Evolutionary conservation across 2,113 vertebrate genomes (phyloP), one percentile per base, ranked within the genome.

Genomic region (Xyrauchen texanus): DNA sequence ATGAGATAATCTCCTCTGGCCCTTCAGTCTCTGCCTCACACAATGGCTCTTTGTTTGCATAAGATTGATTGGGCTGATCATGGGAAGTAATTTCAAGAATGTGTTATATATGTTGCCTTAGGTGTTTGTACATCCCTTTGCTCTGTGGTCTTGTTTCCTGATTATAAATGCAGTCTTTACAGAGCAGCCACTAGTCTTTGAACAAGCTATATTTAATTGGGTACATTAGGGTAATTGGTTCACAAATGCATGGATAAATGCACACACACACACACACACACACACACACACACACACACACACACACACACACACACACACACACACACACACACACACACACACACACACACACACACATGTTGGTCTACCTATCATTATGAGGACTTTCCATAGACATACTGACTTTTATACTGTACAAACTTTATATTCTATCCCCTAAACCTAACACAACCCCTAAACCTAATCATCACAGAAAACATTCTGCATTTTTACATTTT

Each of bases 191-290:
- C 66, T 34, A 68, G 78, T 73, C 64, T 79, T 69, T 68, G 63
- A 82, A 79, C 71, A 85, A 85, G 77, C 80, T 77, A 60, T 78
- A 78, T 77, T 87, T 84, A 81, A 81, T 81, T 81, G 62, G 76
- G 60, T 77, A 60, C 72, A 82, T 78, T 82, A 80, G 53, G 45
- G 55, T 84, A 78, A 78, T 83, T 80, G 83, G 73, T 34, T 58
- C 9, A 46, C 70, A 52, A 51, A 75, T 44, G 51, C 15, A 65
- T 15, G 7, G 34, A 46, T 49, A 13, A 0, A 55, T 45, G 51
- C 60, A 61, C 16, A 51, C 52, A 76, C 21, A 16, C 53, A 68
- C 21, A n/a, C n/a, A n/a, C n/a, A n/a, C n/a, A n/a, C n/a, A n/a
- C n/a, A n/a, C n/a, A n/a, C n/a, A n/a, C n/a, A n/a, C n/a, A n/a